A percentile compares a stretch with the other conserved stretches of the same genome.
These are phyloP conservation scores for Hydrotaea diabolus DNA, from an alignment of 2,888 invertebrate species.

Conservation along the genomic window DNA sequence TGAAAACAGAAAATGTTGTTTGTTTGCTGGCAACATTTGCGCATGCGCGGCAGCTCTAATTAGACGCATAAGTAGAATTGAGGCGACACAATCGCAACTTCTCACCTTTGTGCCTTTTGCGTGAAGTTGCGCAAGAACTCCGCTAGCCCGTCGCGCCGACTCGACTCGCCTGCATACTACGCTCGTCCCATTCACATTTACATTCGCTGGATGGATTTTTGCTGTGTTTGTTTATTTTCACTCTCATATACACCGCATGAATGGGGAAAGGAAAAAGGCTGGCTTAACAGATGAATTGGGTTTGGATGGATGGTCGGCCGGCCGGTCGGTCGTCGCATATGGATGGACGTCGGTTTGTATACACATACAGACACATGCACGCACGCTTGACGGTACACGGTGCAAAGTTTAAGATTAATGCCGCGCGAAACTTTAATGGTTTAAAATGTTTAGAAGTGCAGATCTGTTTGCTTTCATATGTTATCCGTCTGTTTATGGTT, in stretches of 20 bases:
- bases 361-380: constrained; percentile 19
- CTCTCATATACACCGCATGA: background rate
- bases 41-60: constrained; percentile 80
- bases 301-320: constrained; percentile 54
- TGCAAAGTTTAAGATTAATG: constrained; percentile 66
- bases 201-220: background rate
- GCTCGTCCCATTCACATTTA: background rate
- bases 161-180: background rate
- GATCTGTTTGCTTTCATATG: constrained; percentile 54
- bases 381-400: constrained; percentile 56
- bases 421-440: constrained; percentile 68
- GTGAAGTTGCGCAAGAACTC: background rate
- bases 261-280: background rate
- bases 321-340: too few species aligned
- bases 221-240: background rate
- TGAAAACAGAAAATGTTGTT: constrained; percentile 72
- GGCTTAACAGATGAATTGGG: constrained; percentile 56
- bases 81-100: constrained; percentile 73
- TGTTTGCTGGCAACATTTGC: constrained; percentile 61
- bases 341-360: too few species aligned
- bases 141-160: background rate
- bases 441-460: constrained; percentile 53
- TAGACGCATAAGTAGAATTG: constrained; percentile 80
- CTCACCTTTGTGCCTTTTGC: constrained; percentile 73
- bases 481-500: constrained; percentile 51